Base-by-base conservation (phyloP, 2,888 invertebrate genomes). In the Spatulosminthurus flaviceps region DNA sequence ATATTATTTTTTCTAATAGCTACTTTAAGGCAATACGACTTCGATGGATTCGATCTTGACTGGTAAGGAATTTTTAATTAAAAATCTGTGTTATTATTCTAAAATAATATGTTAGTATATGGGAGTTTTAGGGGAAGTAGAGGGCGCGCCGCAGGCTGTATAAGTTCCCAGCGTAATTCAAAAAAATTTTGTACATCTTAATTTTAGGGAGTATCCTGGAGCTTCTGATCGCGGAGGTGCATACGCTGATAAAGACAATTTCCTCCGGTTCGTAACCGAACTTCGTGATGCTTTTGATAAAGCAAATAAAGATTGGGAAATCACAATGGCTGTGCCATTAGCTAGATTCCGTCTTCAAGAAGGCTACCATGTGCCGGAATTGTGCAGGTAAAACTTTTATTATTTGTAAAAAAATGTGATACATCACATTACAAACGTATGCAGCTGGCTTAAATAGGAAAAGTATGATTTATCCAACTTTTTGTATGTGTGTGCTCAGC, bases 291-390 rank as follows among this genome's bases (percentile, higher is more conserved):
- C 94, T 0, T 95, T 96, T 87, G 91, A 92, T 87, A 90, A 91
- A 64, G 92, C 90, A 76, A 91, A 91, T 0, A 92, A 91, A 85
- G 92, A 92, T 34, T 95, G 95, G 95, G 94, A 96, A 87, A 91
- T 96, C 67, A 95, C 95, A 0, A 95, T 95, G 89, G 83, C 82
- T 29, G 95, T 96, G 4, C 95, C 95, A 0, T 90, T 96, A 70
- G 95, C 95, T 1, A 94, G 93, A 87, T 95, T 95, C 87, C 90
- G 95, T 34, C 89, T 96, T 42, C 93, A 94, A 87, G 95, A 95
- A 88, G 96, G 95, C 0, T 96, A 96, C 86, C 94, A 95, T 87
- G 95, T 96, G 11, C 94, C 94, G 19, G 95, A 95, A 87, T 88
- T 96, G 70, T 95, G 95, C 91, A 91, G 92, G 95, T 95, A 26